These are phyloP conservation scores for Syrphus vitripennis DNA, from an alignment of 2,888 invertebrate genomes.

Conservation along the genomic window DNA sequence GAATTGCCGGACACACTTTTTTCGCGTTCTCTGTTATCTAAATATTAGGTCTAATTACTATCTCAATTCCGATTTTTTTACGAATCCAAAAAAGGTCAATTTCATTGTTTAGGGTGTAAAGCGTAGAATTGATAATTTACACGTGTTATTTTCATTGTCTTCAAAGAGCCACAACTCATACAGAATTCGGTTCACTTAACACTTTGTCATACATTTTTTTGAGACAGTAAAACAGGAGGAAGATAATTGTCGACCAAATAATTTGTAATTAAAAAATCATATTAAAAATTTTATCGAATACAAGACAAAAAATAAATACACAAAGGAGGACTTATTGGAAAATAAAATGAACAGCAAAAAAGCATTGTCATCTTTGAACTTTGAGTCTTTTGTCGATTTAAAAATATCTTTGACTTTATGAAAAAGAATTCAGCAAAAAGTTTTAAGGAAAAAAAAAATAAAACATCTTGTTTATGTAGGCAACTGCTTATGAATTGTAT, in stretches of 20 bases:
- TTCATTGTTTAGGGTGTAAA: no score
- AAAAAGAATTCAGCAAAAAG: background rate
- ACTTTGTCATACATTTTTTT: background rate
- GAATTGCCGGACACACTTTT: no score
- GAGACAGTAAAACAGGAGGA: background rate
- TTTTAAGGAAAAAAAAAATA: no score
- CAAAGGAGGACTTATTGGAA: background rate
- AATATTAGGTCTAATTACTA: no score
- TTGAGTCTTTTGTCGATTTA: background rate
- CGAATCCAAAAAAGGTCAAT: no score
- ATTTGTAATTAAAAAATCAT: background rate
- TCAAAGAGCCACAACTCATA: background rate
- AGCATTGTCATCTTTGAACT: background rate
- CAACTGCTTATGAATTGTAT: no score
- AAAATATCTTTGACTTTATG: background rate
- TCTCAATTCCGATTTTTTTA: no score
- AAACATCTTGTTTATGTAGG: background rate
- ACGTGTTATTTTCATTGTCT: background rate
- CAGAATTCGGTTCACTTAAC: background rate
- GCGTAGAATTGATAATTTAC: background rate
- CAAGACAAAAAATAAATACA: background rate
- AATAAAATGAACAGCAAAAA: background rate
- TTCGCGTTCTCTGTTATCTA: no score
- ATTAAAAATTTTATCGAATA: background rate
- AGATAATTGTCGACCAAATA: no score